Conservation (phyloP, 2,113 vertebrate species). For the Oreocharis arfaki region DNA sequence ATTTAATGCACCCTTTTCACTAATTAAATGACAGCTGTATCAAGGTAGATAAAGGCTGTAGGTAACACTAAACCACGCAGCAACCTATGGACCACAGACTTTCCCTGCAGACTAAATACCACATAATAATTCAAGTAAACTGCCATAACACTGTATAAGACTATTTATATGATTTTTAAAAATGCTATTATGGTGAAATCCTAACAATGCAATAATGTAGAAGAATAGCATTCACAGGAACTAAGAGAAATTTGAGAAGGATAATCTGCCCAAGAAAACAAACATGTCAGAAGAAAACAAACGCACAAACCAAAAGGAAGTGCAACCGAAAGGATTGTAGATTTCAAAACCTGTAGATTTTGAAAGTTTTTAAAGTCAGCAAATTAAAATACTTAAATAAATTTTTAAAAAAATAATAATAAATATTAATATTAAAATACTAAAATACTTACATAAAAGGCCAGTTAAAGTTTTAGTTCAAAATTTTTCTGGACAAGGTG, state of each 20-base stretch:
- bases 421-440: too few relatives aligned
- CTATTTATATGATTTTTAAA: neutral
- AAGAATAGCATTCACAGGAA: neutral
- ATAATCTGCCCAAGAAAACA: neutral
- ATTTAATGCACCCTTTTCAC: neutral
- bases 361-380: neutral
- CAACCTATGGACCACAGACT: neutral
- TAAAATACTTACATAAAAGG: neutral
- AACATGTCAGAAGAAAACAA: neutral
- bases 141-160: neutral
- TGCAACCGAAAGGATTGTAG: rapidly evolving
- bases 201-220: neutral
- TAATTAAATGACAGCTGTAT: neutral
- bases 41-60: neutral
- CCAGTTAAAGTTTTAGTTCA: neutral
- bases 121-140: neutral
- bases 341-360: neutral
- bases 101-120: neutral
- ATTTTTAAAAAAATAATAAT: too few relatives aligned
- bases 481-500: neutral
- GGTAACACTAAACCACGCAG: neutral
- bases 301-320: neutral
- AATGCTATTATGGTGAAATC: neutral
- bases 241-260: neutral
- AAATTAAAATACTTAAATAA: neutral